phyloP scores from a whole-genome alignment of 1,140 invertebrate genomes.

The Pemphigus obesinymphae region DNA sequence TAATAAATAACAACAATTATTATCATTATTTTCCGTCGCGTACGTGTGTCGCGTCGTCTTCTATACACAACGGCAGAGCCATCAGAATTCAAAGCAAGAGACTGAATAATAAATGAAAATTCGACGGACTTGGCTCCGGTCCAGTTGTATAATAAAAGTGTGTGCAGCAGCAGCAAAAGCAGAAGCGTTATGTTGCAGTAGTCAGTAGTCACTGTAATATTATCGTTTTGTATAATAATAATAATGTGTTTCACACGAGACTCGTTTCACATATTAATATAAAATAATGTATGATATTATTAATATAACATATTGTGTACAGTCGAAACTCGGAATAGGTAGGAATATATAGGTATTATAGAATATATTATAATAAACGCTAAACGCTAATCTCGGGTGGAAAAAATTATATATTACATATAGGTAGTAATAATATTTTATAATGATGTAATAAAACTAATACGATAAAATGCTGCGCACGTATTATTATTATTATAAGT shows the following conservation, averaged over 20 bases:
- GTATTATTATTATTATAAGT: not conserved
- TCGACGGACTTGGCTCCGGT: slow-evolving; percentile 2
- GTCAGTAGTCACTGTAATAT: not conserved
- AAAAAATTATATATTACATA: too few species aligned
- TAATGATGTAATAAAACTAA: not conserved
- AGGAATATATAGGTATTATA: too few species aligned
- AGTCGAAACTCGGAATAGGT: too few species aligned
- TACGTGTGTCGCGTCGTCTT: not conserved
- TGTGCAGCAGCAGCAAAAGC: not conserved
- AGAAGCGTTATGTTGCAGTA: not conserved
- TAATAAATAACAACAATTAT: too few species aligned
- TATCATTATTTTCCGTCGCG: not conserved
- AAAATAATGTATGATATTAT: too few species aligned
- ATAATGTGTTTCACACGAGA: slow-evolving; percentile 14
- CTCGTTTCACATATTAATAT: slow-evolving; percentile 3
- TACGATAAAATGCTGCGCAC: not conserved
- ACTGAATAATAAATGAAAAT: slow-evolving; percentile 32
- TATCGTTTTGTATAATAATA: too few species aligned
- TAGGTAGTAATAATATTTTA: not conserved
- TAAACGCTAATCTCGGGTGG: not conserved
- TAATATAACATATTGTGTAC: too few species aligned
- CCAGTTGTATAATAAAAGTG: not conserved
- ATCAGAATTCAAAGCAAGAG: slow-evolving; percentile 15
- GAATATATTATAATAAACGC: too few species aligned
- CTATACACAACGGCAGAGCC: not conserved